A percentile compares a stretch with the other conserved stretches of the same genome.
Evolutionary conservation across 37 sponge, comb jelly and placozoan genomes (phyloP).

Genomic region (Tethya wilhelma): DNA sequence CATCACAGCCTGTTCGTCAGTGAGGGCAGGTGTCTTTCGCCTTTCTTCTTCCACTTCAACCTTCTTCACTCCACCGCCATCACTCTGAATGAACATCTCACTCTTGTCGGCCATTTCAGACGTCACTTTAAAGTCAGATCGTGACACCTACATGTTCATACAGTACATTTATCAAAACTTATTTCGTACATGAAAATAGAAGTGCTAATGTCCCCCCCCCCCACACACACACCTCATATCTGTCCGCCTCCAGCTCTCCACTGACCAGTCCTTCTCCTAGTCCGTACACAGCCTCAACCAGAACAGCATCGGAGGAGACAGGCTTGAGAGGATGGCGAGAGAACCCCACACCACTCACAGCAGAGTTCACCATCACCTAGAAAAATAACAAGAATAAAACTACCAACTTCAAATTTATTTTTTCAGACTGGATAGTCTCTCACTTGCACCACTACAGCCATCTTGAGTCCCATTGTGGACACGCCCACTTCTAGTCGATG

Average conservation of each 20-base stretch:
- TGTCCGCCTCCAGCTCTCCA: constrained; percentile 82
- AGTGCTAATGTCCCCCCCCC: background rate
- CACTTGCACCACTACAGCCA: constrained; percentile 93
- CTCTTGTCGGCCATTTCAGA: constrained; percentile 59
- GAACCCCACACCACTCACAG: constrained; percentile 85
- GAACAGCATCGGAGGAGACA: constrained; percentile 51
- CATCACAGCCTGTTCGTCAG: constrained; percentile 54
- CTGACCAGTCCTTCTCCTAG: constrained; percentile 90
- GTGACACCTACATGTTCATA: constrained; percentile 48
- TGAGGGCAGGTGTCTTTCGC: constrained; percentile 47
- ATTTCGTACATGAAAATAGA: background rate
- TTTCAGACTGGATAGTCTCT: no score
- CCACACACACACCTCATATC: constrained; percentile 67
- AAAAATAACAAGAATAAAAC: background rate
- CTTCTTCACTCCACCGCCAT: constrained; percentile 59
- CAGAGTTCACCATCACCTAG: constrained; percentile 91
- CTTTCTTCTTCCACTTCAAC: constrained; percentile 46
- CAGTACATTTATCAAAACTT: background rate
- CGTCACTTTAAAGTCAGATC: constrained; percentile 42
- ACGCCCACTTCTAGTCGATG: constrained; percentile 73
- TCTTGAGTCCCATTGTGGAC: constrained; percentile 52
- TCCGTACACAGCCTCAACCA: constrained; percentile 87
- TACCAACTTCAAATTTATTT: no score
- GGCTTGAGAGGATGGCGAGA: constrained; percentile 89
- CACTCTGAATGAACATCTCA: constrained; percentile 69